Evolutionary conservation across 1,140 invertebrate genomes (phyloP).

Genomic region (Apis laboriosa): DNA sequence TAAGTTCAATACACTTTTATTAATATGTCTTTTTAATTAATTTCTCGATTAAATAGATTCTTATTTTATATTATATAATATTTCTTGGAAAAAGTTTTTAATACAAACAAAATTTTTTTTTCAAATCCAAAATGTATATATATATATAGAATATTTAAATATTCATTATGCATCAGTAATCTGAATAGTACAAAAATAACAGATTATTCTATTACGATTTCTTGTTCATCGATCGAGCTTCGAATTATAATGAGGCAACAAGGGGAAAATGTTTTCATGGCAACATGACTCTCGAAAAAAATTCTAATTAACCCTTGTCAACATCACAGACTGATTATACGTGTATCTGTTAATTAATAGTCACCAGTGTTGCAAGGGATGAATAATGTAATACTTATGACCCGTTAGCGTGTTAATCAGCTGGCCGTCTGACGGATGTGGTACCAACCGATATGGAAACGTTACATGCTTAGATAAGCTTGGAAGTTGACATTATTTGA

Average conservation of each 20-base stretch:
- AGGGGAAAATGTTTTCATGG: not conserved
- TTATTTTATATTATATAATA: no score
- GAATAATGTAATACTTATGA: slow-evolving; percentile 67
- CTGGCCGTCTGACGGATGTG: slow-evolving; percentile 28
- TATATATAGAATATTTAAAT: no score
- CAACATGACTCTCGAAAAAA: slow-evolving; percentile 45
- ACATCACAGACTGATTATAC: slow-evolving; percentile 47
- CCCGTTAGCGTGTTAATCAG: slow-evolving; percentile 64
- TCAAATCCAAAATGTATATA: no score
- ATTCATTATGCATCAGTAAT: no score
- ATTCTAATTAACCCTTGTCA: slow-evolving; percentile 61
- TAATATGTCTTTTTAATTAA: no score
- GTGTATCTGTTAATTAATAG: slow-evolving; percentile 59
- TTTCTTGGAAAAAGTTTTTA: no score
- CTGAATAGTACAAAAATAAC: no score
- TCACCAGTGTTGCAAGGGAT: slow-evolving; percentile 30
- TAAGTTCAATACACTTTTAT: no score
- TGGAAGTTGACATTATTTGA: slow-evolving; percentile 55
- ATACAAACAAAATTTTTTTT: no score
- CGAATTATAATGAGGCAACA: no score
- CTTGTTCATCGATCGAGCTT: not conserved
- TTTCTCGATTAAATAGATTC: no score
- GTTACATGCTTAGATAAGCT: slow-evolving; percentile 61
- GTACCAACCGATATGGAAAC: slow-evolving; percentile 44
- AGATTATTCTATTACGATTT: not conserved